These are phyloP conservation scores for Coenonympha glycerion DNA, from an alignment of 2,888 invertebrate genomes.

Conservation along the genomic window DNA sequence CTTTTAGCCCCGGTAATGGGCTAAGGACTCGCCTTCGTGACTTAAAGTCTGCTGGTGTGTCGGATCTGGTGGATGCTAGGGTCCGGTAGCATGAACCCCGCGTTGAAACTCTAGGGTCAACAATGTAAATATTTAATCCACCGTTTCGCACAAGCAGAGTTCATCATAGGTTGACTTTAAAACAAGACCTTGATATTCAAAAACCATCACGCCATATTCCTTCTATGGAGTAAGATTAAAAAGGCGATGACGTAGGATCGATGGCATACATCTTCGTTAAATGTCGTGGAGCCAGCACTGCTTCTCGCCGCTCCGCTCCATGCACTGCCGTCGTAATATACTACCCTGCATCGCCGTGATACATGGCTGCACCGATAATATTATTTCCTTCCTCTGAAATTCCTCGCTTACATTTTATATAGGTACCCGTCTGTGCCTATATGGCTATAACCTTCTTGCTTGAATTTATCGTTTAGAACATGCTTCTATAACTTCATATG, in stretches of 20 bases:
- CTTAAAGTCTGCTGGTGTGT: no score
- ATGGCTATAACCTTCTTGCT: slow-evolving; percentile 11
- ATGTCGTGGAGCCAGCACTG: slow-evolving; percentile 5
- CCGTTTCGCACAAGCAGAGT: no score
- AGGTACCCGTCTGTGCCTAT: no score
- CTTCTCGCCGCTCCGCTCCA: slow-evolving; percentile 2
- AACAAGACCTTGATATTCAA: no score
- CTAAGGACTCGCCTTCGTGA: no score
- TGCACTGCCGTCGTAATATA: slow-evolving; percentile 7
- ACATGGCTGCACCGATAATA: slow-evolving; percentile 18
- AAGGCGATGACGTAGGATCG: background rate
- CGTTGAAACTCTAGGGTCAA: no score
- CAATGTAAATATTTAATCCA: no score
- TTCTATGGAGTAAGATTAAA: background rate
- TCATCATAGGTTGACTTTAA: no score
- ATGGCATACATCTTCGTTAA: slow-evolving; percentile 9
- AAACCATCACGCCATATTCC: no score
- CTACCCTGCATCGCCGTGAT: slow-evolving; percentile 11
- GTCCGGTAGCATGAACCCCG: no score
- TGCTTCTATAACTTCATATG: slow-evolving; percentile 5
- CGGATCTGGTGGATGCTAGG: no score
- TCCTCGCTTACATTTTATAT: slow-evolving; percentile 15
- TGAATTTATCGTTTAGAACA: slow-evolving; percentile 7
- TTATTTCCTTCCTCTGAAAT: slow-evolving; percentile 19
- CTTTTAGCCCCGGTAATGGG: no score